A percentile compares a stretch with the other conserved stretches of the same genome.
These are phyloP conservation scores for Xiphophorus couchianus DNA, from an alignment of 2,113 vertebrate genomes.

Conservation along the genomic window DNA sequence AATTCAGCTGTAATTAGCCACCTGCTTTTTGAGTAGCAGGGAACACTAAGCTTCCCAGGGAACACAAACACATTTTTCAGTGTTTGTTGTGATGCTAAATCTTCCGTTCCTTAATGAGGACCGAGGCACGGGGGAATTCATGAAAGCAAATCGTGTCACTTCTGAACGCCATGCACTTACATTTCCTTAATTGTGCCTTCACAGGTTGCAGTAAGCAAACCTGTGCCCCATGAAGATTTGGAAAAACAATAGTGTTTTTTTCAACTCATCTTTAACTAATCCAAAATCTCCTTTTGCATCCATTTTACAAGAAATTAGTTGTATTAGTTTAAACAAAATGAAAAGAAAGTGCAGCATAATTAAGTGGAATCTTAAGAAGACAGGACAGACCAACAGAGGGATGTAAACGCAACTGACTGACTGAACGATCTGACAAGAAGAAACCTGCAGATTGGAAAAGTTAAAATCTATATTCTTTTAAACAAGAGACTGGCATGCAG, in stretches of 20 bases:
- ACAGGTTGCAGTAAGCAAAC: conserved; percentile 5
- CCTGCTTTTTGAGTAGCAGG: conserved; percentile 11
- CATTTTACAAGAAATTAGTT: not conserved
- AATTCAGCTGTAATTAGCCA: conserved; percentile 36
- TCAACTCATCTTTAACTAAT: not conserved
- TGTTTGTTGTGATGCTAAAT: conserved; percentile 43
- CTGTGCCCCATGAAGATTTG: conserved; percentile 5
- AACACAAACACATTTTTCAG: conserved; percentile 14
- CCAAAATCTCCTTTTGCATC: not conserved
- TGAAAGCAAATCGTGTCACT: not conserved
- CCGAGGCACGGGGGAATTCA: conserved; percentile 27
- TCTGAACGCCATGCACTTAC: conserved; percentile 3
- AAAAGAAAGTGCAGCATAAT: not conserved
- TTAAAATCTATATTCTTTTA: not conserved
- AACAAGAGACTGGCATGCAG: conserved; percentile 19
- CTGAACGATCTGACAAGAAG: not conserved
- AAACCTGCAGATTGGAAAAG: not conserved
- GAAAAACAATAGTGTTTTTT: not conserved
- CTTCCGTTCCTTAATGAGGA: conserved; percentile 46
- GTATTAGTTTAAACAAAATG: not conserved
- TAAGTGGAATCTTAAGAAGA: not conserved
- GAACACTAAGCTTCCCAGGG: conserved; percentile 43
- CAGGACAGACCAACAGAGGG: not conserved
- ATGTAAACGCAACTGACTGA: not conserved
- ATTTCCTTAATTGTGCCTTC: conserved; percentile 1